These are phyloP conservation scores for Drosophila suzukii DNA, from an alignment of 1,140 invertebrate species.

Conservation along the genomic window DNA sequence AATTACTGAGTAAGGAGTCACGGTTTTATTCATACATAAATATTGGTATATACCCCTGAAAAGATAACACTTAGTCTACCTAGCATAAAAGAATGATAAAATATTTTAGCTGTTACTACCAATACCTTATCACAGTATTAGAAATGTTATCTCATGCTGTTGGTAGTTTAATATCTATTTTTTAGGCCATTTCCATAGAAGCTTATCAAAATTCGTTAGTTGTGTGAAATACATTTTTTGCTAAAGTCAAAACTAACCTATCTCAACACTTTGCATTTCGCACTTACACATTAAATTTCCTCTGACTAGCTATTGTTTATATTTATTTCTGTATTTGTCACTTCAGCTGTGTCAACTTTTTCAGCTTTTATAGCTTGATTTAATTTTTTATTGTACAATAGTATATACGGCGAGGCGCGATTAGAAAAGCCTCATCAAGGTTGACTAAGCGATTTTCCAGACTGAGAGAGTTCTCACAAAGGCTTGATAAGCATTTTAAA, in stretches of 20 bases:
- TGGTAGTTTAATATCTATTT: not conserved
- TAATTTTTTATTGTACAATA: slow-evolving; percentile 11
- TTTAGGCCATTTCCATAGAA: not conserved
- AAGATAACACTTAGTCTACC: slow-evolving; percentile 4
- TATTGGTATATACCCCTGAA: slow-evolving; percentile 11
- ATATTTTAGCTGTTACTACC: slow-evolving; percentile 21
- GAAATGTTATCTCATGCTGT: slow-evolving; percentile 7
- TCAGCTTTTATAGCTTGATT: slow-evolving; percentile 4
- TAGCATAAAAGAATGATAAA: slow-evolving; percentile 24
- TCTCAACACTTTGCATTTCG: not conserved
- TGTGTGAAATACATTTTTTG: not conserved
- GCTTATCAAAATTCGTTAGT: not conserved
- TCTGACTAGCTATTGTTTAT: not conserved
- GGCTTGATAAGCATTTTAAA: slow-evolving; percentile 12
- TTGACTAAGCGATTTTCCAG: slow-evolving; percentile 16
- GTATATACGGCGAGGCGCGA: not conserved
- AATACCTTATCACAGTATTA: slow-evolving; percentile 1
- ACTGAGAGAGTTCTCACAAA: not conserved
- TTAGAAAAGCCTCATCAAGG: slow-evolving; percentile 24
- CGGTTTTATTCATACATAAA: not conserved
- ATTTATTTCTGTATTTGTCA: not conserved
- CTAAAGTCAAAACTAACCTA: slow-evolving; percentile 21
- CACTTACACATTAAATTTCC: not conserved
- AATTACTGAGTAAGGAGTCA: not conserved
- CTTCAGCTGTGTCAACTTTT: not conserved